Percentiles rank a stretch among this genome's conserved stretches.
phyloP scores from a whole-genome alignment of 2,113 vertebrate species.

The Apteryx owenii region DNA sequence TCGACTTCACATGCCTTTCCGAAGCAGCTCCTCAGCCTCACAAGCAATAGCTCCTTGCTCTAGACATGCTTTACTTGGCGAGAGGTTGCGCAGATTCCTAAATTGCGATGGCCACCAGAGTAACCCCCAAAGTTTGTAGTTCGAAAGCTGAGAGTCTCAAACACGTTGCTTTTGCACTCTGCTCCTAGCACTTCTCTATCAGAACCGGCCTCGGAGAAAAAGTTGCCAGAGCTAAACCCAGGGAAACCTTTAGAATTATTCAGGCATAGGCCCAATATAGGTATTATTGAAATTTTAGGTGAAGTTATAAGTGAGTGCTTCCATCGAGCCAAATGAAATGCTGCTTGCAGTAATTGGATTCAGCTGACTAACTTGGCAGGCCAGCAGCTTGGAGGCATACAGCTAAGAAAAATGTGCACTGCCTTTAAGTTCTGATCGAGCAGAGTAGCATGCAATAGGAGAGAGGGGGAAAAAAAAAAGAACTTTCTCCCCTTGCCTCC shows the following conservation, averaged over 20 bases:
- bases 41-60: background rate
- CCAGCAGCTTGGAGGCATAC: conserved; percentile 81
- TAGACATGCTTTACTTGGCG: background rate
- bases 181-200: background rate
- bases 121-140: background rate
- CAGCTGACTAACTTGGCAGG: conserved; percentile 84
- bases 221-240: conserved; percentile 8
- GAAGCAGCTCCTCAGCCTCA: background rate
- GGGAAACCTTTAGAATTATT: conserved; percentile 65
- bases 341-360: conserved; percentile 85
- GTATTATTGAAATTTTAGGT: conserved; percentile 83
- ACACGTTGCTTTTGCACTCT: background rate
- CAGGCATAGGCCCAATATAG: conserved; percentile 50
- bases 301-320: conserved; percentile 82
- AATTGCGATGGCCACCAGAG: background rate
- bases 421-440: conserved; percentile 76
- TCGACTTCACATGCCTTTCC: conserved; percentile 54
- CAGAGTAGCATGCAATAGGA: conserved; percentile 32
- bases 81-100: background rate
- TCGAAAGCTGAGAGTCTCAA: background rate
- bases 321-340: conserved; percentile 85
- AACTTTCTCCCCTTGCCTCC: background rate
- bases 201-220: background rate
- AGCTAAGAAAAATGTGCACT: conserved; percentile 79
- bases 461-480: background rate